Evolutionary conservation across 2,797 vertebrate species (phyloP).

Genomic region (Paratrypauchen microcephalus): DNA sequence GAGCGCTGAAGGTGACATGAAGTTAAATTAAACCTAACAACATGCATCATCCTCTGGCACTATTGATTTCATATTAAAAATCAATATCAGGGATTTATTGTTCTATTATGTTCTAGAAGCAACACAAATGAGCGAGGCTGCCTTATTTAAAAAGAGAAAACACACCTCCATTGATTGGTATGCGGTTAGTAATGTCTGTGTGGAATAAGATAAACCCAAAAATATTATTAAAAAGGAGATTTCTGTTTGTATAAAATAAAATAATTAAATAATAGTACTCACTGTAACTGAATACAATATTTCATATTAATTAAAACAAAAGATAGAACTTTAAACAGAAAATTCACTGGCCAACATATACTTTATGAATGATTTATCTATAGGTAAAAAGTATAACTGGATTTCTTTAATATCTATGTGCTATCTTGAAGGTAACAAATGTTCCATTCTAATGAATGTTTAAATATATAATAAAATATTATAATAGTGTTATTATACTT

Average conservation of each 20-base stretch:
- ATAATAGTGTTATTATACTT: background rate
- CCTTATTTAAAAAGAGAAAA: constrained; percentile 8
- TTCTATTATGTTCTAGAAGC: constrained; percentile 19
- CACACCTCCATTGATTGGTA: constrained; percentile 2
- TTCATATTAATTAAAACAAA: background rate
- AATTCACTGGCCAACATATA: background rate
- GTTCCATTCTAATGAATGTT: too few relatives aligned
- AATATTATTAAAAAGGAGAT: background rate
- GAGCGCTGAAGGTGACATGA: constrained; percentile 10
- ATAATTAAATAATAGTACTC: background rate
- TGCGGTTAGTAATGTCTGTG: background rate
- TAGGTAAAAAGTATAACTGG: too few relatives aligned
- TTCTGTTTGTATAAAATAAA: background rate
- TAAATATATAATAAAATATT: background rate
- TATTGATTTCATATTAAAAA: constrained; percentile 35
- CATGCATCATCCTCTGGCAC: constrained; percentile 16
- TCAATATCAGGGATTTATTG: constrained; percentile 19
- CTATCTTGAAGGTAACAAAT: too few relatives aligned
- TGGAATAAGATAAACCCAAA: background rate
- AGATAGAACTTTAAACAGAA: background rate
- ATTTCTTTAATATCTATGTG: too few relatives aligned
- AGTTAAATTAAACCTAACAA: constrained; percentile 28
- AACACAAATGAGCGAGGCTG: constrained; percentile 18
- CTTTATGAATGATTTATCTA: too few relatives aligned
- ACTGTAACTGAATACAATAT: background rate